Conservation (phyloP, 2,888 invertebrate species). For the Pristionchus mayeri region DNA sequence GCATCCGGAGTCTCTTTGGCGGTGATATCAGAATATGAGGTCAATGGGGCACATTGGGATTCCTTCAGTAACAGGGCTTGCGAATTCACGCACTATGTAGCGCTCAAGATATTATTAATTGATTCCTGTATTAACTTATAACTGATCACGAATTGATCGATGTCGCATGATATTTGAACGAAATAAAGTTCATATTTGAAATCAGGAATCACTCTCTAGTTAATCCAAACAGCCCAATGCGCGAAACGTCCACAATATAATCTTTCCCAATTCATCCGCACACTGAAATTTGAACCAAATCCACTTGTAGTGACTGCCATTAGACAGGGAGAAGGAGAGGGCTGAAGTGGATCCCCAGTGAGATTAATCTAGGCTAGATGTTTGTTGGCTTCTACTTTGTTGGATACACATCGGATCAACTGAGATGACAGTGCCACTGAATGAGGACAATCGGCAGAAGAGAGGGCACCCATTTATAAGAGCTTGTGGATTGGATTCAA, state of each 20-base stretch:
- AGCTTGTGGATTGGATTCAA: background rate
- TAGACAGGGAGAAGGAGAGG: background rate
- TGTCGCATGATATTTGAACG: background rate
- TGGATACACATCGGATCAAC: background rate
- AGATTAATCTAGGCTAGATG: slow-evolving; percentile 15
- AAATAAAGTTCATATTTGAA: background rate
- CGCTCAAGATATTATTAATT: background rate
- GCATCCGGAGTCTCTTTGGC: background rate
- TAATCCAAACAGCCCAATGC: background rate
- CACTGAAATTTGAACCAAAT: slow-evolving; percentile 5
- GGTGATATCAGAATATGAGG: background rate
- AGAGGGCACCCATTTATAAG: background rate
- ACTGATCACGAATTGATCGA: too few relatives aligned
- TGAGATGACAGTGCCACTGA: background rate
- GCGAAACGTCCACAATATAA: background rate
- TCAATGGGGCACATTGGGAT: too few relatives aligned
- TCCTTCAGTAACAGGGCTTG: too few relatives aligned
- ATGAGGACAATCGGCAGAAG: background rate
- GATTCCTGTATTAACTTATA: too few relatives aligned
- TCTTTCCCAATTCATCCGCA: background rate
- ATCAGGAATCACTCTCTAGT: background rate
- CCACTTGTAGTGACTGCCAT: slow-evolving; percentile 24
- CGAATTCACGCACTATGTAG: too few relatives aligned
- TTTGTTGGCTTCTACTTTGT: slow-evolving; percentile 2
- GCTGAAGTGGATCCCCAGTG: background rate